Percentiles rank a stretch among this genome's conserved stretches.
phyloP scores from a whole-genome alignment of 2,797 vertebrate species.

The Gallinago solitaria region DNA sequence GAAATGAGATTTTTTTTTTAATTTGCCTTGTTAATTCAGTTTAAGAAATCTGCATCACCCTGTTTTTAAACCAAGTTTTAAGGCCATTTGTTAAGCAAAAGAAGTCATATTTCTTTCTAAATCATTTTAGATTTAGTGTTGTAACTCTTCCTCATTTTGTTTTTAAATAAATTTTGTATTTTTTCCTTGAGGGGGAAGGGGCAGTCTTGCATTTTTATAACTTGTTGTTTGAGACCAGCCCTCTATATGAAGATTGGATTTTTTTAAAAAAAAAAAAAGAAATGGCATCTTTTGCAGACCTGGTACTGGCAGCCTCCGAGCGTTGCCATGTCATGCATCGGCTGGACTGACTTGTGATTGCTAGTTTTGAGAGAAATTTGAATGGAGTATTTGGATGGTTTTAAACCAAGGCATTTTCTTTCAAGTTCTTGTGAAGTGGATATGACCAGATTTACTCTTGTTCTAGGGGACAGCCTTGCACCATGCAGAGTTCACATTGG shows the following conservation, averaged over 20 bases:
- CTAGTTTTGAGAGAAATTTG: constrained; percentile 52
- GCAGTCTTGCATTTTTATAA: constrained; percentile 72
- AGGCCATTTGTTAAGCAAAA: constrained; percentile 78
- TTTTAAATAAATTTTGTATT: constrained; percentile 75
- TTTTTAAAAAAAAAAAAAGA: background rate
- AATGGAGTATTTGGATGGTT: constrained; percentile 70
- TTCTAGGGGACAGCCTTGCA: constrained; percentile 68
- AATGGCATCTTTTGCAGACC: constrained; percentile 60
- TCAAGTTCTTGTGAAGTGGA: constrained; percentile 77
- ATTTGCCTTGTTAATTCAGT: constrained; percentile 82
- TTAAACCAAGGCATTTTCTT: constrained; percentile 77
- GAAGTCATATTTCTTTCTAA: constrained; percentile 77
- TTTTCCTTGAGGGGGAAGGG: constrained; percentile 71
- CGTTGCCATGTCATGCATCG: constrained; percentile 48
- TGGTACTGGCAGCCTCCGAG: background rate
- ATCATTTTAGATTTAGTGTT: constrained; percentile 78
- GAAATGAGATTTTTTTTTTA: constrained; percentile 77
- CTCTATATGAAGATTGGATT: constrained; percentile 52
- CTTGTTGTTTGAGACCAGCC: constrained; percentile 68
- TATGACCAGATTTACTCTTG: constrained; percentile 73
- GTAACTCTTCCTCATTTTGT: constrained; percentile 76
- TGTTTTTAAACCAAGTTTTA: constrained; percentile 76
- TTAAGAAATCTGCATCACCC: constrained; percentile 75
- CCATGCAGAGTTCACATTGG: constrained; percentile 71
- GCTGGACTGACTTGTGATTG: constrained; percentile 70